phyloP scores from a whole-genome alignment of 1,140 invertebrate species.

The Panagrolaimus sp. region DNA sequence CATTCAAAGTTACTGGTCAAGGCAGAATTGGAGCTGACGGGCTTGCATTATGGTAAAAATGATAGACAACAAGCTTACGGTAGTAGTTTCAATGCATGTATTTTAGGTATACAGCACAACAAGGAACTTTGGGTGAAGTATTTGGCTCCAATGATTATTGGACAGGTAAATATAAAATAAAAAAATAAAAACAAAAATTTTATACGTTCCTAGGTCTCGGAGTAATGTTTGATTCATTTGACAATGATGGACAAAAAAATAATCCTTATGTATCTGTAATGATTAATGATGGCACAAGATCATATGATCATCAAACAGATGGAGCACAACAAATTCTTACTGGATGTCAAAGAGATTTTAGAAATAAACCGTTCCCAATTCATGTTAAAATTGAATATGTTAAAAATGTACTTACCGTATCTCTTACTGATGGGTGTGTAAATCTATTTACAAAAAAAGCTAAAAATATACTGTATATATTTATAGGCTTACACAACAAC shows the following conservation, averaged over 20 bases:
- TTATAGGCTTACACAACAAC: constrained; percentile 60
- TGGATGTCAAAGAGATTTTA: constrained; percentile 84
- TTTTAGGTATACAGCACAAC: constrained; percentile 66
- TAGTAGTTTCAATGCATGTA: too few species aligned
- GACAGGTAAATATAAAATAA: constrained; percentile 73
- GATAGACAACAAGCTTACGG: too few species aligned
- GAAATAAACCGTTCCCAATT: constrained; percentile 94
- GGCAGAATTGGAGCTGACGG: constrained; percentile 97
- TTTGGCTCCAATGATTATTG: constrained; percentile 91
- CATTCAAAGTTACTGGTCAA: constrained; percentile 85
- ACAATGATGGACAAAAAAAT: constrained; percentile 84
- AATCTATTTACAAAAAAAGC: too few species aligned
- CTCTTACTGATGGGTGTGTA: constrained; percentile 74
- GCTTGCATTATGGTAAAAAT: constrained; percentile 68
- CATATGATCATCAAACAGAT: constrained; percentile 91
- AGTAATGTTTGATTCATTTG: constrained; percentile 76
- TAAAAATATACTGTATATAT: too few species aligned
- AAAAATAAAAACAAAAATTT: too few species aligned
- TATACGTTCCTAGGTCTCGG: neutral
- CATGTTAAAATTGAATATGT: constrained; percentile 84
- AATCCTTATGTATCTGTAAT: constrained; percentile 93
- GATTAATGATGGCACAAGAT: constrained; percentile 80
- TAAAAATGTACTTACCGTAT: constrained; percentile 79
- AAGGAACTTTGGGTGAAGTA: constrained; percentile 80
- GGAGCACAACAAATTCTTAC: constrained; percentile 80